These are phyloP conservation scores for Gortyna flavago DNA, from an alignment of 2,888 invertebrate species.

Conservation along the genomic window DNA sequence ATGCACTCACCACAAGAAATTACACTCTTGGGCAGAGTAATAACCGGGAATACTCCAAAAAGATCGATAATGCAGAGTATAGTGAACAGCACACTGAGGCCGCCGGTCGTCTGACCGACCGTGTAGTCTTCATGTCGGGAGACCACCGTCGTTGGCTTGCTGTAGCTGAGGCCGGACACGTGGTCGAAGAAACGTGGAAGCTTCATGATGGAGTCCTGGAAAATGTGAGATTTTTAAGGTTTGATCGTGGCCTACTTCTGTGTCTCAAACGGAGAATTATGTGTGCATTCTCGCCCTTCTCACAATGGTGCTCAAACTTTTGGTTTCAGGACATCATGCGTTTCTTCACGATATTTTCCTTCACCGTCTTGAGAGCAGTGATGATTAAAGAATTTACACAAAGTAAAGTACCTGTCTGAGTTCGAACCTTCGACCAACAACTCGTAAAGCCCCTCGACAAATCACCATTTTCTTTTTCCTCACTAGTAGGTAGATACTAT, in stretches of 20 bases:
- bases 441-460: neutral
- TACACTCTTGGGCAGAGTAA: constrained; percentile 93
- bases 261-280: neutral
- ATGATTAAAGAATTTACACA: too few species aligned
- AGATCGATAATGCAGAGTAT: constrained; percentile 94
- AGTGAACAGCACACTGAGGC: constrained; percentile 92
- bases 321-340: neutral
- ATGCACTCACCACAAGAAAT: constrained; percentile 92
- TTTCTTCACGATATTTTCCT: too few species aligned
- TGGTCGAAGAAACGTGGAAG: constrained; percentile 63
- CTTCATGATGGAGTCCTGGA: constrained; percentile 71
- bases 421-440: too few species aligned
- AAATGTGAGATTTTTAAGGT: neutral
- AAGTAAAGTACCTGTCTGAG: too few species aligned
- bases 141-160: constrained; percentile 69
- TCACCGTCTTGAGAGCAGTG: too few species aligned
- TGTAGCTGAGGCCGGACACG: constrained; percentile 27
- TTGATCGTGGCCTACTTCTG: neutral
- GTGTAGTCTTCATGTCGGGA: constrained; percentile 74
- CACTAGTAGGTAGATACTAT: too few species aligned
- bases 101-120: constrained; percentile 80
- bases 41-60: constrained; percentile 95
- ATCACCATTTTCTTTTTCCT: neutral
- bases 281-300: neutral
- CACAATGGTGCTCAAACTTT: neutral